phyloP scores from a whole-genome alignment of 2,888 invertebrate species.

The Agriotes lineatus region DNA sequence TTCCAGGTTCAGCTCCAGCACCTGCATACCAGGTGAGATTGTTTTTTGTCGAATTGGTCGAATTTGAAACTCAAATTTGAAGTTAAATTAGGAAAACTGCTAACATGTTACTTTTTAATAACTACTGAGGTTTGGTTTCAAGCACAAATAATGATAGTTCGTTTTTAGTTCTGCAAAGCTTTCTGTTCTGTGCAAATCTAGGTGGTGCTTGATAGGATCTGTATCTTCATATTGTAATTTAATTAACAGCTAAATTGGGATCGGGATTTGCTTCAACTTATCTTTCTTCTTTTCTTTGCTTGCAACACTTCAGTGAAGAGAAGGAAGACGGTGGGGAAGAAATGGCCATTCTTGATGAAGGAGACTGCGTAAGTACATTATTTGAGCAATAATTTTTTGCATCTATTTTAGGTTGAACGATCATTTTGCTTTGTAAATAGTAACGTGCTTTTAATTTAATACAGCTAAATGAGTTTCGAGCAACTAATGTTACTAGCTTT shows the following conservation, averaged over 20 bases:
- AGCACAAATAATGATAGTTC: too few relatives aligned
- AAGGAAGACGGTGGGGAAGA: constrained; percentile 66
- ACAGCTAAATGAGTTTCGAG: too few relatives aligned
- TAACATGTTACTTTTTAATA: too few relatives aligned
- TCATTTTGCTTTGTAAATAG: background rate
- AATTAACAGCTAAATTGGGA: constrained; percentile 35
- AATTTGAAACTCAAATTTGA: too few relatives aligned
- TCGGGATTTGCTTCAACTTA: constrained; percentile 35
- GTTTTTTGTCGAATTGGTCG: too few relatives aligned
- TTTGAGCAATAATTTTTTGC: background rate
- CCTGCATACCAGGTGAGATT: constrained; percentile 76
- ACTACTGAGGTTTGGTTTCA: too few relatives aligned
- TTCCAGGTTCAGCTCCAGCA: constrained; percentile 83
- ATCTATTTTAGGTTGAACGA: background rate
- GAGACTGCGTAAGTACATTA: constrained; percentile 62
- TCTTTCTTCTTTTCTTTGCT: constrained; percentile 42
- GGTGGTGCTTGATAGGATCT: constrained; percentile 1
- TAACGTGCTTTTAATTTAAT: too few relatives aligned
- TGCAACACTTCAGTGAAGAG: constrained; percentile 59
- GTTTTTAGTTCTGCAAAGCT: too few relatives aligned
- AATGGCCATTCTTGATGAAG: constrained; percentile 64
- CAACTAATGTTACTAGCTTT: too few relatives aligned
- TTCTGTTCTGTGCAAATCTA: background rate
- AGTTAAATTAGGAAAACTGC: too few relatives aligned
- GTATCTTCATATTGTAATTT: constrained; percentile 8